Evolutionary conservation across 2,797 vertebrate genomes (phyloP), one percentile per base, ranked within the genome.

Genomic region (Bradypodion pumilum): DNA sequence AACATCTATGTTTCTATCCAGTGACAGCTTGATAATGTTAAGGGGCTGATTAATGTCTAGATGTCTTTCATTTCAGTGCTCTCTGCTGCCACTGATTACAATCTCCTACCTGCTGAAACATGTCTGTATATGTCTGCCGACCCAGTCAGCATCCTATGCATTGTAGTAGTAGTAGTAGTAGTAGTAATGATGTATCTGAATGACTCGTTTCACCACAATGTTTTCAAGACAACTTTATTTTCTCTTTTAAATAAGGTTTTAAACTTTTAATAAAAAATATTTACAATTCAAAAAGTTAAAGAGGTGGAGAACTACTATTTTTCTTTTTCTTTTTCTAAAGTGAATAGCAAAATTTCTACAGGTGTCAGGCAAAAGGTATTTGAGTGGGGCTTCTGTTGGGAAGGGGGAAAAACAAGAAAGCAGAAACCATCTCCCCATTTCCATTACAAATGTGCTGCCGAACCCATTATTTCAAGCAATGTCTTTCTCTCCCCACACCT

Each of bases 391-490:
- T 49, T 83, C 66, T 91, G 77, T 90, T 13, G 78, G 91, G 83
- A 84, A 76, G n/a, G 85, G 63, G 75, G 25, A 52, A 32, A 5
- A 27, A 23, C 49, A 5, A 74, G 88, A 89, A 91, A 91, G 86
- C 90, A 91, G 89, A 91, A 40, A 16, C 59, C 35, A 82, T 4
- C 37, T 78, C 76, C 12, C 27, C 27, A 69, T 49, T 69, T 66
- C 37, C 27, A 69, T 42, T 83, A 46, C 69, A 79, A 74, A 69
- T 86, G 82, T 69, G 1, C 87, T 89, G 70, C 89, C 81, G 88
- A 88, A 89, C 88, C 91, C 82, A 93, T 91, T 92, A 92, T 87
- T 78, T 87, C 90, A 92, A 90, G 90, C 89, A 85, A 15, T 92
- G 85, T 78, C 82, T 88, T 89, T 92, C 16, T 56, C 52, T 56